These are phyloP conservation scores for Brachionus asplanchnoidis DNA, from an alignment of 1,140 invertebrate species.

Conservation along the genomic window DNA sequence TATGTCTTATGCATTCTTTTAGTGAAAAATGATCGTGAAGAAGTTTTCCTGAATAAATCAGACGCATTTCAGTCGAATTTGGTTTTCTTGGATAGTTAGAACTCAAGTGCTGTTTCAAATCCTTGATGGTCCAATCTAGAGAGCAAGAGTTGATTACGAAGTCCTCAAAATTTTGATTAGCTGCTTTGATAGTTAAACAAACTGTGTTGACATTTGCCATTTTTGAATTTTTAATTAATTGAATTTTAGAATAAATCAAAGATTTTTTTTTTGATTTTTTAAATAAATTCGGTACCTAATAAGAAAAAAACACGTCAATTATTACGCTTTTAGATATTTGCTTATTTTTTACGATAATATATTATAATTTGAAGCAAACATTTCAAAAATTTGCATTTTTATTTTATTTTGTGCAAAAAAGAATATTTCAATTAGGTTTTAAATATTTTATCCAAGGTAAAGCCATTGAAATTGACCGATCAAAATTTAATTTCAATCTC, in stretches of 20 bases:
- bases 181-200: slow-evolving; percentile 8
- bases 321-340: neutral
- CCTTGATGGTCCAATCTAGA: slow-evolving; percentile 18
- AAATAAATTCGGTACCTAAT: neutral
- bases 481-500: neutral
- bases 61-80: neutral
- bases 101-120: slow-evolving; percentile 13
- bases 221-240: neutral
- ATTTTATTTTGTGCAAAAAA: neutral
- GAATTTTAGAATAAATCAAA: neutral
- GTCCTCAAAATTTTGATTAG: slow-evolving; percentile 34
- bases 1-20: slow-evolving; percentile 11
- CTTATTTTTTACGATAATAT: neutral
- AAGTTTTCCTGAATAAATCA: slow-evolving; percentile 31
- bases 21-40: slow-evolving; percentile 6
- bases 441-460: neutral
- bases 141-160: neutral
- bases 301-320: slow-evolving; percentile 15
- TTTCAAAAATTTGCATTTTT: neutral
- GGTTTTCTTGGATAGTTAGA: slow-evolving; percentile 26
- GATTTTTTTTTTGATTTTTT: neutral
- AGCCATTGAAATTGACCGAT: neutral
- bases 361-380: neutral
- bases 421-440: neutral
- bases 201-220: neutral